Conservation (phyloP, 2,113 vertebrate genomes). For the Polypterus senegalus region DNA sequence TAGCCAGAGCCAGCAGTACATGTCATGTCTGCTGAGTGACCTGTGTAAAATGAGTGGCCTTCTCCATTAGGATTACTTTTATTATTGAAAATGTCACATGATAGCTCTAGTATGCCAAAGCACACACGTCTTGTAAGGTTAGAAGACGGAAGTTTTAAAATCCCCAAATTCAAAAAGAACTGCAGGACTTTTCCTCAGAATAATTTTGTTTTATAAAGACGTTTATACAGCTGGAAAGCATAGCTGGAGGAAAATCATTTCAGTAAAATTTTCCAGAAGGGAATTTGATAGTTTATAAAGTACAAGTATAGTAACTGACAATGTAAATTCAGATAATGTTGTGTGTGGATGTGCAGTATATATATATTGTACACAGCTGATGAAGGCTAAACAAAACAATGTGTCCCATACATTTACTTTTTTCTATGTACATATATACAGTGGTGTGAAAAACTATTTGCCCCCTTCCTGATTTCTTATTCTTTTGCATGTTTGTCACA, state of each 20-base stretch:
- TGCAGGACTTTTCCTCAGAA: neutral
- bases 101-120: constrained; percentile 27
- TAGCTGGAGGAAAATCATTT: constrained; percentile 22
- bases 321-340: too few relatives aligned
- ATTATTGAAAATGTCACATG: constrained; percentile 21
- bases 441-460: too few relatives aligned
- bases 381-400: too few relatives aligned
- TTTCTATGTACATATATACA: too few relatives aligned
- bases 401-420: too few relatives aligned
- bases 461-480: too few relatives aligned
- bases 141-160: constrained; percentile 31
- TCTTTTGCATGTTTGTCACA: too few relatives aligned
- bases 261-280: neutral
- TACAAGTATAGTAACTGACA: too few relatives aligned
- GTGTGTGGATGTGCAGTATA: too few relatives aligned
- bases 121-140: constrained; percentile 23
- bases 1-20: constrained; percentile 19
- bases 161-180: constrained; percentile 31
- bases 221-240: constrained; percentile 37
- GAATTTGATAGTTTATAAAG: too few relatives aligned
- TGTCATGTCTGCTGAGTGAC: constrained; percentile 25
- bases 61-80: constrained; percentile 20
- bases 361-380: too few relatives aligned
- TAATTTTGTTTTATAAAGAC: constrained; percentile 15
- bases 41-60: constrained; percentile 23